Conservation (phyloP, 2,888 invertebrate genomes). For the Pyrgus malvae region DNA sequence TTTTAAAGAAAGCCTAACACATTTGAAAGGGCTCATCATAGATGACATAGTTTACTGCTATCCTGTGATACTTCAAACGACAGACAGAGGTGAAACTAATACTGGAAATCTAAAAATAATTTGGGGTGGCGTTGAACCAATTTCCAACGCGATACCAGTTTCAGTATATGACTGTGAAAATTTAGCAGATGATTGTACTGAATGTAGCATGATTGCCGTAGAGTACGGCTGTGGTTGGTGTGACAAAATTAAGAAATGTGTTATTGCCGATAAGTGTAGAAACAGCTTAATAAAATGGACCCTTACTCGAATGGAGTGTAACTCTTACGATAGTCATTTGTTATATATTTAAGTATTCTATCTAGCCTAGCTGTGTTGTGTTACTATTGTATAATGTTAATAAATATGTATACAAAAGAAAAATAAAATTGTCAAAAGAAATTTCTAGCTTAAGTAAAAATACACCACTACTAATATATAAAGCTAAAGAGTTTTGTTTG, state of each 20-base stretch:
- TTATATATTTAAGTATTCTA: conserved; percentile 29
- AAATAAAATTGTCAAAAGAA: too few relatives aligned
- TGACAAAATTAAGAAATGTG: conserved; percentile 30
- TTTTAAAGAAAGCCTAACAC: conserved; percentile 36
- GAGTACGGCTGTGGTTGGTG: conserved; percentile 39
- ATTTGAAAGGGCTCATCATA: conserved; percentile 44
- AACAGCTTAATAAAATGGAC: conserved; percentile 39
- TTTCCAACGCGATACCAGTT: conserved; percentile 45
- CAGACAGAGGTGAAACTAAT: conserved; percentile 29
- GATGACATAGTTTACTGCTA: conserved; percentile 44
- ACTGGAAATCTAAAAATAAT: conserved; percentile 39
- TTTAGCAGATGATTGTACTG: conserved; percentile 33
- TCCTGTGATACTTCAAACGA: conserved; percentile 36
- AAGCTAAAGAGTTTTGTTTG: too few relatives aligned
- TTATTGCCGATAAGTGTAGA: conserved; percentile 35
- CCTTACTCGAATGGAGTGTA: conserved; percentile 36
- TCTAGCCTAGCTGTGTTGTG: too few relatives aligned
- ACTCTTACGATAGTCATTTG: conserved; percentile 35
- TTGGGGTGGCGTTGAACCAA: conserved; percentile 44
- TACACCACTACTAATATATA: too few relatives aligned
- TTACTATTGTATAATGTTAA: background rate
- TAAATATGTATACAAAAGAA: too few relatives aligned
- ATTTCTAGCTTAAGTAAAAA: too few relatives aligned
- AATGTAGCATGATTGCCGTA: conserved; percentile 30
- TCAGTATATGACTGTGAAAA: conserved; percentile 43